These are phyloP conservation scores for Bombus impatiens DNA, from an alignment of 1,140 invertebrate genomes.

Conservation along the genomic window DNA sequence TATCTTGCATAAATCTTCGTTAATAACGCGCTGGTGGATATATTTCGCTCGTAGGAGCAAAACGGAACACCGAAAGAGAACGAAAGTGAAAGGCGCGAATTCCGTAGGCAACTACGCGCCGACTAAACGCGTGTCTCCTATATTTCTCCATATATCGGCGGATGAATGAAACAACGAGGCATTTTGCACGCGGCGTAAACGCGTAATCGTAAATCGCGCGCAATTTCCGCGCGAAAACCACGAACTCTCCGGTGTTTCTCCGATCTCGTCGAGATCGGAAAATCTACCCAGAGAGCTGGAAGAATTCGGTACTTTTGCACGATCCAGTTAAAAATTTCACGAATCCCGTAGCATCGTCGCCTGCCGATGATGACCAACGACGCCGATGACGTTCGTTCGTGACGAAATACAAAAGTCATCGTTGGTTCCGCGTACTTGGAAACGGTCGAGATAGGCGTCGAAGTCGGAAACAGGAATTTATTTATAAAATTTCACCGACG, in stretches of 20 bases:
- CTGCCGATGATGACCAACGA: accelerated
- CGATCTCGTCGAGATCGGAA: background rate
- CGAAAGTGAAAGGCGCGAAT: slow-evolving; percentile 77
- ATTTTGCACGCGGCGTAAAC: background rate
- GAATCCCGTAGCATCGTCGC: accelerated
- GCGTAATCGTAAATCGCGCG: background rate
- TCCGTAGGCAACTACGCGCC: slow-evolving; percentile 44
- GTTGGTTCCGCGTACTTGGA: no score
- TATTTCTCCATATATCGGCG: background rate
- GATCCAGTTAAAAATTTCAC: no score
- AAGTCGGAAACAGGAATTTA: accelerated
- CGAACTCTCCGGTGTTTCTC: no score
- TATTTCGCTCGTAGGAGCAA: slow-evolving; percentile 32
- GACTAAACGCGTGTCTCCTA: slow-evolving; percentile 49
- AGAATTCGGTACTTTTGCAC: no score
- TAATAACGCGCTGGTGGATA: slow-evolving; percentile 40
- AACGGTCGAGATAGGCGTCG: accelerated
- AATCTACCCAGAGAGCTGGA: background rate
- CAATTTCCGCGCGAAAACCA: background rate
- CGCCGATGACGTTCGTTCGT: no score
- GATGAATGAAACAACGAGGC: slow-evolving; percentile 16
- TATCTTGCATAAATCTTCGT: slow-evolving; percentile 52
- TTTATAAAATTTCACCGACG: no score
- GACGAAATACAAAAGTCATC: no score
- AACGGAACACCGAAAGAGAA: slow-evolving; percentile 62